Evolutionary conservation across 2,113 vertebrate species (phyloP).

Genomic region (Nesoenas mayeri): DNA sequence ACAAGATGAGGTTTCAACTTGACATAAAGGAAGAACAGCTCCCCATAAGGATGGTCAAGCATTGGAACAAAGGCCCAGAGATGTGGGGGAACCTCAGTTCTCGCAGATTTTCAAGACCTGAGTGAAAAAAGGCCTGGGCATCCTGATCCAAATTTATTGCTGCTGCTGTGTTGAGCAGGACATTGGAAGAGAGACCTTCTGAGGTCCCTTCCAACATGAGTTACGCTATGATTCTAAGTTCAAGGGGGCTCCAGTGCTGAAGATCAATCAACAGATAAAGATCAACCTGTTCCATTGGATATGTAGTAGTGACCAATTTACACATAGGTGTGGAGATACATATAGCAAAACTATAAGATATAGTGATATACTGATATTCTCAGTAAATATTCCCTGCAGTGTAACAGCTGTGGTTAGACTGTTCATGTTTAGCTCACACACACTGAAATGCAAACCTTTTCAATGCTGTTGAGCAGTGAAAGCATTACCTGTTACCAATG

Average conservation of each 20-base stretch:
- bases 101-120: not conserved
- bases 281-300: not conserved
- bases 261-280: not conserved
- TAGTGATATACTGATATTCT: too few relatives aligned
- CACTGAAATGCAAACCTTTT: not conserved
- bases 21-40: not conserved
- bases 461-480: not conserved
- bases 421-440: not conserved
- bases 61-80: not conserved
- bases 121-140: not conserved
- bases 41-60: not conserved
- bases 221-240: not conserved
- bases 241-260: not conserved
- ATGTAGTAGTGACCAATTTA: not conserved
- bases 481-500: conserved; percentile 70
- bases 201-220: not conserved
- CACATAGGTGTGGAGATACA: not conserved
- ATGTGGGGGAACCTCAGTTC: not conserved
- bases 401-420: not conserved
- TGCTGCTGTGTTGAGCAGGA: not conserved
- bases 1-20: not conserved
- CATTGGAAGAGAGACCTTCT: not conserved
- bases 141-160: not conserved
- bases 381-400: not conserved
- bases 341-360: not conserved